These are phyloP conservation scores for Amiota mariae DNA, from an alignment of 2,888 invertebrate genomes.

Conservation along the genomic window DNA sequence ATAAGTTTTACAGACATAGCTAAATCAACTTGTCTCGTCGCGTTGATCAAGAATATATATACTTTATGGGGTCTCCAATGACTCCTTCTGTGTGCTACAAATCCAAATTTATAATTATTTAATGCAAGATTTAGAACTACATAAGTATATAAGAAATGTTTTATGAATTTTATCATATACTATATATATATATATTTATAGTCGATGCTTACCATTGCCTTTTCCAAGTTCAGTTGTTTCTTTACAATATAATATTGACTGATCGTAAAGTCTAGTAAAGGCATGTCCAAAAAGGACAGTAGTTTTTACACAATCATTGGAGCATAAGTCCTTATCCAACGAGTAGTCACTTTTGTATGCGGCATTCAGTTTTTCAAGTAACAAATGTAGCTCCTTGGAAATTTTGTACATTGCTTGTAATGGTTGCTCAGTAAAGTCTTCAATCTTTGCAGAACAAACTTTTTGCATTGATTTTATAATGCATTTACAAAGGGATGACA, in stretches of 20 bases:
- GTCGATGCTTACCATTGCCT: constrained; percentile 53
- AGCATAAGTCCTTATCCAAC: constrained; percentile 7
- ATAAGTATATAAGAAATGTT: no score
- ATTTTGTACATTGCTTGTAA: constrained; percentile 54
- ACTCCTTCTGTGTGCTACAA: no score
- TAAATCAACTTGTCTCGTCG: no score
- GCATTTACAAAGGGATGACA: constrained; percentile 38
- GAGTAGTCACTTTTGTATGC: constrained; percentile 28
- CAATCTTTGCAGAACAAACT: constrained; percentile 50
- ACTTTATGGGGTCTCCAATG: no score
- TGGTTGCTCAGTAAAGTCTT: constrained; percentile 47
- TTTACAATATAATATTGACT: constrained; percentile 59
- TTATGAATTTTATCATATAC: no score
- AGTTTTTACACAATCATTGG: constrained; percentile 37
- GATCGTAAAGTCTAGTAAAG: constrained; percentile 58
- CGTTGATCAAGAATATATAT: no score
- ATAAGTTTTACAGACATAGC: no score
- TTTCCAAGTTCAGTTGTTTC: constrained; percentile 64
- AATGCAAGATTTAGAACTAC: no score
- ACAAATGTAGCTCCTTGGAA: constrained; percentile 47
- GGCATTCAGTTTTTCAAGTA: constrained; percentile 48
- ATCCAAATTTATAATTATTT: no score
- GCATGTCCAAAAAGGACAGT: constrained; percentile 52
- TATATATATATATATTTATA: background rate
- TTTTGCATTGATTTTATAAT: constrained; percentile 52